Evolutionary conservation across 2,797 vertebrate genomes (phyloP).

Genomic region (Megaceryle alcyon): DNA sequence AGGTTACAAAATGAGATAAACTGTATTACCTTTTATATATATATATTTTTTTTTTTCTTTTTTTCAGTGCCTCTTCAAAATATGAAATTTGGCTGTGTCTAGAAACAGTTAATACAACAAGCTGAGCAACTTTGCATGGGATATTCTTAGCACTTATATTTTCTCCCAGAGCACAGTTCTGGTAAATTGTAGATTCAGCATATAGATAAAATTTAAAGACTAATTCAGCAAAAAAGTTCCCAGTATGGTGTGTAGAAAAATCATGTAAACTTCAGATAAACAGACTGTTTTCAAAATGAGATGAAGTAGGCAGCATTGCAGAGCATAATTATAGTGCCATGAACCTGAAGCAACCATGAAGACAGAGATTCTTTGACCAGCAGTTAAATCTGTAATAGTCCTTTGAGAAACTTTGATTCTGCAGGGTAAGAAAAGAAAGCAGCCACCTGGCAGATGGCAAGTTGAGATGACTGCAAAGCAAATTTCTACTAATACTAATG

Average conservation of each 20-base stretch:
- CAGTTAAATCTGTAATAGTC: background rate
- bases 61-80: background rate
- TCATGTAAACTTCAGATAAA: background rate
- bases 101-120: background rate
- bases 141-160: background rate
- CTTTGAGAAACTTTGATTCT: background rate
- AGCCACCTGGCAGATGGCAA: background rate
- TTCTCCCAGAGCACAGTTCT: background rate
- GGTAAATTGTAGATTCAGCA: background rate
- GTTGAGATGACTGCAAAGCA: background rate
- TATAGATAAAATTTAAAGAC: background rate
- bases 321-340: background rate
- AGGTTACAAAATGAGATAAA: background rate
- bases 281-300: background rate
- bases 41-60: background rate
- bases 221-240: background rate
- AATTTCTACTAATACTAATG: background rate
- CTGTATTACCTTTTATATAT: background rate
- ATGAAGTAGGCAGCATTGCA: background rate
- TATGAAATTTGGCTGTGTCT: background rate
- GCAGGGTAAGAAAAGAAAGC: background rate
- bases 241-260: background rate
- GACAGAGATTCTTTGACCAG: background rate
- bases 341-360: background rate
- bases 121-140: background rate